phyloP scores from a whole-genome alignment of 1,140 invertebrate species.

The Tetramorium alpestre region DNA sequence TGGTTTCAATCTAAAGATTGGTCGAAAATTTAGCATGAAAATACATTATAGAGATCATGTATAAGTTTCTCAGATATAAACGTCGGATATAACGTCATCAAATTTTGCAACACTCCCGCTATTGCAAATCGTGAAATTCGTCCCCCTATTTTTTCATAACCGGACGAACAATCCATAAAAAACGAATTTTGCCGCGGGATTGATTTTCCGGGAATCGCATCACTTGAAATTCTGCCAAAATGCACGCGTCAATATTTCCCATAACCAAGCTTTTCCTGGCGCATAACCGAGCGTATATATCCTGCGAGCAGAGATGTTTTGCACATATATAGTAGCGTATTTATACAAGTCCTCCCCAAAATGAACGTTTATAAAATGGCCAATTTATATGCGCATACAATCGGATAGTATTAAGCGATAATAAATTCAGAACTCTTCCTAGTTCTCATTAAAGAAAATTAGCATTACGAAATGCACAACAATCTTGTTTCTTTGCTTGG shows the following conservation, averaged over 20 bases:
- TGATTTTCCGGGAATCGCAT: constrained; percentile 71
- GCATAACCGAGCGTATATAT: not conserved
- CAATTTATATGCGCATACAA: constrained; percentile 36
- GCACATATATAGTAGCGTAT: not conserved
- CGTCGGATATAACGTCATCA: not conserved
- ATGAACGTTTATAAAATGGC: constrained; percentile 31
- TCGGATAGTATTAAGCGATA: not conserved
- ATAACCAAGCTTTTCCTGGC: not conserved
- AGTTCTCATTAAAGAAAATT: constrained; percentile 6
- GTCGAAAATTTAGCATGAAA: not conserved
- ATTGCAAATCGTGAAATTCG: constrained; percentile 10
- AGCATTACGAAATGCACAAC: not conserved
- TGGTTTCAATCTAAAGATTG: not conserved
- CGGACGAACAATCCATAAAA: constrained; percentile 36
- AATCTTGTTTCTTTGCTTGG: not conserved
- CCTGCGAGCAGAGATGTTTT: not conserved
- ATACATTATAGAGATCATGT: not conserved
- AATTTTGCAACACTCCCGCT: not conserved
- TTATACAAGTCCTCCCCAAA: not conserved
- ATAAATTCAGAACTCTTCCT: not conserved
- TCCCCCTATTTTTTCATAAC: not conserved
- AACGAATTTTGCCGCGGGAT: constrained; percentile 60
- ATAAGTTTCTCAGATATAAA: not conserved
- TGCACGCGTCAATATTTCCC: constrained; percentile 53
- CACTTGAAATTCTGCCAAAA: constrained; percentile 72